Percentiles rank a stretch among this genome's conserved stretches.
phyloP scores from a whole-genome alignment of 92 coral and sea anemone genomes.

The Epizoanthus scotinus region DNA sequence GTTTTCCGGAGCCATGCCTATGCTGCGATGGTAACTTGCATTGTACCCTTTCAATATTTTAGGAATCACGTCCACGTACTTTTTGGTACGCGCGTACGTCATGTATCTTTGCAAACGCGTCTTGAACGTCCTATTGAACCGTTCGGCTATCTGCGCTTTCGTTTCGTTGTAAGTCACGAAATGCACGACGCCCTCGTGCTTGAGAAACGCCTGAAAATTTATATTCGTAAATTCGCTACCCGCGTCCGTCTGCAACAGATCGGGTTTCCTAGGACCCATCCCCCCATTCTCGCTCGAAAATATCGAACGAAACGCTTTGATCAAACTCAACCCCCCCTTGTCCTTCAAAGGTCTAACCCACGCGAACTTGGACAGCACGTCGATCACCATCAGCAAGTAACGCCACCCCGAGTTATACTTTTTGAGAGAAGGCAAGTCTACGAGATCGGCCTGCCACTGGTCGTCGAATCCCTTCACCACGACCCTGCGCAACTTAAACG shows the following conservation, averaged over 20 bases:
- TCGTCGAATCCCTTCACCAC: not conserved
- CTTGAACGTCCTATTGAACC: too few relatives aligned
- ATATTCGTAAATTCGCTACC: too few relatives aligned
- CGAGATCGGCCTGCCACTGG: too few relatives aligned
- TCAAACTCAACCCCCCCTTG: too few relatives aligned
- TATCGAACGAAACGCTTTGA: not conserved
- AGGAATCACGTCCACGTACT: too few relatives aligned
- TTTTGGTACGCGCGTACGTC: too few relatives aligned
- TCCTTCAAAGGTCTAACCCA: not conserved
- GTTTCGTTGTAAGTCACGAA: too few relatives aligned
- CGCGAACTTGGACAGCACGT: not conserved
- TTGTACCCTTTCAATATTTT: slow-evolving; percentile 21
- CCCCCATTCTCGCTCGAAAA: not conserved
- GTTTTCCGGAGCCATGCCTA: slow-evolving; percentile 16
- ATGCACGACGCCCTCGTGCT: not conserved
- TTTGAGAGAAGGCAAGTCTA: not conserved
- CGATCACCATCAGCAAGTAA: not conserved
- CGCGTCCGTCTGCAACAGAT: too few relatives aligned
- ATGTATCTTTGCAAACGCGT: too few relatives aligned
- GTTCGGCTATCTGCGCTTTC: too few relatives aligned
- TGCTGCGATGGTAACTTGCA: slow-evolving; percentile 23
- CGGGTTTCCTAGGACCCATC: not conserved
- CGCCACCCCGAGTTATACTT: not conserved
- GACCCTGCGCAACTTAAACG: not conserved
- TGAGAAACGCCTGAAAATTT: not conserved